Conservation (phyloP, 2,797 vertebrate species). For the Danio choprae region DNA sequence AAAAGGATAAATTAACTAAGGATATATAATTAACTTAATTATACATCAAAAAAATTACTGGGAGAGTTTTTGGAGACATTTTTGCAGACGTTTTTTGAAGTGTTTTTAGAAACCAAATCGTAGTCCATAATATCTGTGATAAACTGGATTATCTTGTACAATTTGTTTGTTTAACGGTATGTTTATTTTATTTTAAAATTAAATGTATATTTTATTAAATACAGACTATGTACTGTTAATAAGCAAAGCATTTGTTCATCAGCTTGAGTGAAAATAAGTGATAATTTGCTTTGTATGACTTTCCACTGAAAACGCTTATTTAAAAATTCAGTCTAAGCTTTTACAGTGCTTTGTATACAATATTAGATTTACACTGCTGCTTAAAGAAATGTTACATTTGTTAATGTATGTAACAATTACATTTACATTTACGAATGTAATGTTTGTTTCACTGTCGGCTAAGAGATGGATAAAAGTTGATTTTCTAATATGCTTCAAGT, state of each 20-base stretch:
- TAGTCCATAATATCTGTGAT: background rate
- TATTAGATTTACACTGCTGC: background rate
- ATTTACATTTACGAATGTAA: constrained; percentile 2
- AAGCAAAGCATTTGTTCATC: background rate
- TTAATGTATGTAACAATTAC: background rate
- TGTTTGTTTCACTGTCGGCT: background rate
- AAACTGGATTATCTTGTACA: background rate
- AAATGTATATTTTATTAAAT: background rate
- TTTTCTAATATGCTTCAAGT: background rate
- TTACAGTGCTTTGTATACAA: background rate
- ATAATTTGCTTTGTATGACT: background rate
- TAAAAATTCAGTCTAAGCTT: background rate
- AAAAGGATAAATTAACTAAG: no score
- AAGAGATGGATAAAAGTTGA: constrained; percentile 27
- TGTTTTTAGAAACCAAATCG: background rate
- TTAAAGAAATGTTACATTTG: background rate
- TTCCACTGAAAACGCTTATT: background rate
- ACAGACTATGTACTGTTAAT: background rate
- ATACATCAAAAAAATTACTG: background rate
- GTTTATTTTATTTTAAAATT: background rate
- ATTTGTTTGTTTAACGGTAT: background rate
- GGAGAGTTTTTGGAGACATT: background rate
- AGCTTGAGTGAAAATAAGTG: background rate
- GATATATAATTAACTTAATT: background rate
- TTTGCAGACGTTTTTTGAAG: background rate